Evolutionary conservation across 2,797 vertebrate genomes (phyloP).

Genomic region (Anniella stebbinsi): DNA sequence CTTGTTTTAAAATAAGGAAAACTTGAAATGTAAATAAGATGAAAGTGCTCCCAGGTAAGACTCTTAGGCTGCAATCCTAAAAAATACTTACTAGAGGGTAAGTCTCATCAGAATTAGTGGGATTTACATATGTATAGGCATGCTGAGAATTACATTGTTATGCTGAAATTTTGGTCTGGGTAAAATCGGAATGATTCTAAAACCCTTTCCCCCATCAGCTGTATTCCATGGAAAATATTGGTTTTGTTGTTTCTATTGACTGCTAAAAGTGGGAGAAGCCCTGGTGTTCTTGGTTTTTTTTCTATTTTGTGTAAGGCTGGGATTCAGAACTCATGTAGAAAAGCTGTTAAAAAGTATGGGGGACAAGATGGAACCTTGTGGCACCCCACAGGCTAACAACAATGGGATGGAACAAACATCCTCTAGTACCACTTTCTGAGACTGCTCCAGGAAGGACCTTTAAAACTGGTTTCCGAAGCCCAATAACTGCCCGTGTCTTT

Average conservation of each 20-base stretch:
- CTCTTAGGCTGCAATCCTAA: not conserved
- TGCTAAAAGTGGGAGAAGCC: not conserved
- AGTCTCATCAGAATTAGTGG: not conserved
- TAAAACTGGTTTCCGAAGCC: too few species aligned
- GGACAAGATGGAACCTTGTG: too few species aligned
- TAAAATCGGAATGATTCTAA: not conserved
- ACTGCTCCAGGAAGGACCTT: too few species aligned
- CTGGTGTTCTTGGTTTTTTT: not conserved
- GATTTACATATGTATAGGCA: not conserved
- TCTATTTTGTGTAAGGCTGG: slow-evolving; percentile 31
- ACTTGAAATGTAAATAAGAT: not conserved
- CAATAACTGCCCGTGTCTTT: not conserved
- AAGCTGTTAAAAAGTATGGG: too few species aligned
- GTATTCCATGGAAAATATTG: not conserved
- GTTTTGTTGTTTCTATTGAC: not conserved
- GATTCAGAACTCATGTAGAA: slow-evolving; percentile 1
- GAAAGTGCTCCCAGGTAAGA: not conserved
- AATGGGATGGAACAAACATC: too few species aligned
- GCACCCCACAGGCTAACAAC: too few species aligned
- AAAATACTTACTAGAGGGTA: not conserved
- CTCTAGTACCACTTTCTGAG: too few species aligned
- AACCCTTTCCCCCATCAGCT: not conserved
- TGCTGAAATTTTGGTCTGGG: not conserved
- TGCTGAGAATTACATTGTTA: not conserved
- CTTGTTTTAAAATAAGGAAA: not conserved